Conservation (phyloP, 53 echinoderm and acorn worm genomes). For the Temnopleurus reevesii region DNA sequence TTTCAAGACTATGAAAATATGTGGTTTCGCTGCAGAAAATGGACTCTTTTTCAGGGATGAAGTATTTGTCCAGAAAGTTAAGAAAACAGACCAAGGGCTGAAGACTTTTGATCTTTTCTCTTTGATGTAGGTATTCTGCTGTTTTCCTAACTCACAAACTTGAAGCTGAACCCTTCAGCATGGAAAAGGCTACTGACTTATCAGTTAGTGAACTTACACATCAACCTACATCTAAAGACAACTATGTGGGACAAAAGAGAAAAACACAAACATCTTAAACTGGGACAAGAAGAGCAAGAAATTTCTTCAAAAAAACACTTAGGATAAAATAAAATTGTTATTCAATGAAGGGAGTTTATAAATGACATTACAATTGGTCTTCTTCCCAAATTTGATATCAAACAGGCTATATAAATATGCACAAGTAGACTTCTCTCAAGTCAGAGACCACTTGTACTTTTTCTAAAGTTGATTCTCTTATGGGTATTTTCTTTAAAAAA, state of each 20-base stretch:
- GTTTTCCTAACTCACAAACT: slow-evolving; percentile 10
- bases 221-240: not conserved
- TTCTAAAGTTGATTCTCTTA: not conserved
- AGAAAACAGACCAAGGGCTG: slow-evolving; percentile 31
- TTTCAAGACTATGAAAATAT: slow-evolving; percentile 16
- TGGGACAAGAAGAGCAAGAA: not conserved
- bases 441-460: not conserved
- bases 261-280: not conserved
- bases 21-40: not conserved
- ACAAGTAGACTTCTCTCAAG: too few species aligned
- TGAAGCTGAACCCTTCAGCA: not conserved
- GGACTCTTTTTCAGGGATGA: not conserved
- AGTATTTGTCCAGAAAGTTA: slow-evolving; percentile 45
- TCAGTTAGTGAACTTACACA: slow-evolving; percentile 6
- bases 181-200: not conserved
- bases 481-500: not conserved
- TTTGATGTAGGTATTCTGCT: not conserved
- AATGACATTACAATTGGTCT: too few species aligned
- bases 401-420: too few species aligned
- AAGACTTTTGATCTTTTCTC: slow-evolving; percentile 32
- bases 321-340: not conserved
- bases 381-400: too few species aligned
- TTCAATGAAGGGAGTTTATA: too few species aligned
- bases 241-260: not conserved
- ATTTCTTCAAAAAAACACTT: not conserved